Percentiles rank a stretch among this genome's conserved stretches.
These are phyloP conservation scores for Trididemnum nubilum DNA, from an alignment of 23 tunicate species.

Conservation along the genomic window DNA sequence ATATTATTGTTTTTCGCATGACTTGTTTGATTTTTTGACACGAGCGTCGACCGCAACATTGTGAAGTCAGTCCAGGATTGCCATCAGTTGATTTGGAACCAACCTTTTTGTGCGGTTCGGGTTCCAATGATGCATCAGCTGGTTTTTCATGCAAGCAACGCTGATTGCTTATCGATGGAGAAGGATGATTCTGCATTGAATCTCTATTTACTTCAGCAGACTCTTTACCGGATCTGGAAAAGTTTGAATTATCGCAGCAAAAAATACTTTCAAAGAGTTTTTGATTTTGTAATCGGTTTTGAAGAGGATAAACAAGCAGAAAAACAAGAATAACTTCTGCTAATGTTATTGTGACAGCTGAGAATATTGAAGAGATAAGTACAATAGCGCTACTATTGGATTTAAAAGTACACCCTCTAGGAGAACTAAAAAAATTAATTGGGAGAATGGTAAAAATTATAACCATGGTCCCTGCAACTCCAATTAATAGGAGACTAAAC, in stretches of 20 bases:
- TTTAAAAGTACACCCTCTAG: slow-evolving; percentile 28
- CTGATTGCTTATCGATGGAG: too few relatives aligned
- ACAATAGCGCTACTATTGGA: neutral
- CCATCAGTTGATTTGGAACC: too few relatives aligned
- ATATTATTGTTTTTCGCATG: neutral
- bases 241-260: neutral
- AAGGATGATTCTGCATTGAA: too few relatives aligned
- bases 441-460: slow-evolving; percentile 11
- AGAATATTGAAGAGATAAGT: neutral
- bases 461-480: slow-evolving; percentile 9
- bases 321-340: neutral
- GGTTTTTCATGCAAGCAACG: too few relatives aligned
- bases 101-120: too few relatives aligned
- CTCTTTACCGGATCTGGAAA: too few relatives aligned
- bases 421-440: slow-evolving; percentile 1
- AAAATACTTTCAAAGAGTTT: neutral
- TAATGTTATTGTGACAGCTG: neutral
- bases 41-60: neutral
- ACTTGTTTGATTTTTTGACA: neutral
- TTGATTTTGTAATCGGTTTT: neutral
- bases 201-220: too few relatives aligned
- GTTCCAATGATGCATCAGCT: too few relatives aligned
- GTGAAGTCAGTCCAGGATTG: too few relatives aligned
- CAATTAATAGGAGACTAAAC: slow-evolving; percentile 32
- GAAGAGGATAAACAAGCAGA: neutral